Percentiles rank a stretch among this genome's conserved stretches.
These are phyloP conservation scores for Heliconius hewitsoni DNA, from an alignment of 1,140 invertebrate genomes.

Conservation along the genomic window DNA sequence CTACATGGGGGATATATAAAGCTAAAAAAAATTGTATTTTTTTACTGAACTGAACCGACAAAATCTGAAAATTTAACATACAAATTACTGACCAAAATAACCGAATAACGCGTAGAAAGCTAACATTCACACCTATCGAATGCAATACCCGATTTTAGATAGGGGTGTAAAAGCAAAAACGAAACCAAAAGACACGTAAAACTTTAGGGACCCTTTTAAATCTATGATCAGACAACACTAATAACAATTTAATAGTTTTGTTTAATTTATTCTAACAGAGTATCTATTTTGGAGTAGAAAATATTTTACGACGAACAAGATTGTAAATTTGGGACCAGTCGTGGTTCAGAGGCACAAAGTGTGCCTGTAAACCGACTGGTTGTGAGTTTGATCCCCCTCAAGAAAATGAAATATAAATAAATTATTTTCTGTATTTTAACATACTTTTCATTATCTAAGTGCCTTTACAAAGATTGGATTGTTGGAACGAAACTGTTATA, in stretches of 20 bases:
- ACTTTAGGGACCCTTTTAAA: constrained; percentile 20
- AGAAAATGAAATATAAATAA: background rate
- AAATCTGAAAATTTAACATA: background rate
- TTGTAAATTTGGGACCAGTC: background rate
- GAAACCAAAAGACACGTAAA: constrained; percentile 25
- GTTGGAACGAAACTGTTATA: no score
- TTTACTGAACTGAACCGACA: background rate
- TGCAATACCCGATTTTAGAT: constrained; percentile 9
- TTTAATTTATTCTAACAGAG: constrained; percentile 18
- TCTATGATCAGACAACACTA: constrained; percentile 28
- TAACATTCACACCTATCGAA: constrained; percentile 16
- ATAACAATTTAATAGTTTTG: constrained; percentile 31
- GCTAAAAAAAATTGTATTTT: background rate
- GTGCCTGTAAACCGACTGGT: background rate
- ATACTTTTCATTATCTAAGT: no score
- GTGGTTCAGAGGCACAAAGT: background rate
- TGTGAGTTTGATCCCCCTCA: background rate
- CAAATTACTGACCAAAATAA: background rate
- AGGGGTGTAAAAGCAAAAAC: constrained; percentile 21
- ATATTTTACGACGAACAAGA: background rate
- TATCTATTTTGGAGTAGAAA: background rate
- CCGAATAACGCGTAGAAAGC: background rate
- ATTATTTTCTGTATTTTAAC: no score
- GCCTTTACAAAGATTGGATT: no score
- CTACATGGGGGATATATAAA: background rate